Conservation (phyloP, 2,797 vertebrate genomes). For the Propithecus deckenii region DNA sequence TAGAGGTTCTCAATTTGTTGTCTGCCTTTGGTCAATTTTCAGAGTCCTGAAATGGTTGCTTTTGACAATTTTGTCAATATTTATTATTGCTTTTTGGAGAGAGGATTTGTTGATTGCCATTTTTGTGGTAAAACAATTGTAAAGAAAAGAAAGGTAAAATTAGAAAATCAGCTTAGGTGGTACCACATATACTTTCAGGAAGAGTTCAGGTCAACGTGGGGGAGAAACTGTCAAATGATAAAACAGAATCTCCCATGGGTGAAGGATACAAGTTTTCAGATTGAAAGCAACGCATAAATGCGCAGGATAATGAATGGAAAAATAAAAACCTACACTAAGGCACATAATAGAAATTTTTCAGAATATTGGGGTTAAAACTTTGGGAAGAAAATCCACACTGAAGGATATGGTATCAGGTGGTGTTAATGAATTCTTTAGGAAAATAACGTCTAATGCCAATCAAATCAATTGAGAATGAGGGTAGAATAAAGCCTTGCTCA, state of each 20-base stretch:
- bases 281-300: neutral
- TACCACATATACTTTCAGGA: neutral
- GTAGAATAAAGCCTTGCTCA: neutral
- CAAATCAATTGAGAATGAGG: neutral
- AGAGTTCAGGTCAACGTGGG: accelerated
- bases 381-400: neutral
- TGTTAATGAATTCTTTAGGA: neutral
- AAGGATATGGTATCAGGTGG: neutral
- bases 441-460: neutral
- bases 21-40: neutral
- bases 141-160: neutral
- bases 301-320: neutral
- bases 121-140: neutral
- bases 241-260: neutral
- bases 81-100: neutral
- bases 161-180: neutral
- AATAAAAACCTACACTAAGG: neutral
- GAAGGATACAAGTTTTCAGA: neutral
- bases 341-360: neutral
- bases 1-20: neutral
- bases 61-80: neutral
- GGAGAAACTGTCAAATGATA: neutral
- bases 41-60: neutral
- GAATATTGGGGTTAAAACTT: neutral
- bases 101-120: neutral